Evolutionary conservation across 2,888 invertebrate genomes (phyloP).

Genomic region (Empis stercorea): DNA sequence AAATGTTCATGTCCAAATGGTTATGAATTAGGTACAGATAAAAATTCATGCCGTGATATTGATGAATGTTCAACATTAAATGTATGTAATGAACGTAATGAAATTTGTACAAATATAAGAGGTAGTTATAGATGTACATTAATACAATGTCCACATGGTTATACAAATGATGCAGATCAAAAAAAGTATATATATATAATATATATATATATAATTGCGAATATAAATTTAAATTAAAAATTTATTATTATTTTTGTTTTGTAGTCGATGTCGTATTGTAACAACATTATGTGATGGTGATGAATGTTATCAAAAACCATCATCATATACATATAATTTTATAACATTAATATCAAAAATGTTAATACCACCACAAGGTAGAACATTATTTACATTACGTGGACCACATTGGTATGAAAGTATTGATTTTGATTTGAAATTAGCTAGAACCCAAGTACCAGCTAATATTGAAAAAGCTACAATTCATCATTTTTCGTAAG

Average conservation of each 20-base stretch:
- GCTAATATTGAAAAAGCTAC: conserved; percentile 44
- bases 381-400: conserved; percentile 75
- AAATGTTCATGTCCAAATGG: conserved; percentile 68
- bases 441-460: conserved; percentile 53
- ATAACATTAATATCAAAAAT: conserved; percentile 81
- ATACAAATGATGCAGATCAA: conserved; percentile 58
- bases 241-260: conserved; percentile 20
- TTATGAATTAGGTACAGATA: conserved; percentile 60
- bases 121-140: conserved; percentile 80
- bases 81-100: conserved; percentile 45
- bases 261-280: conserved; percentile 67
- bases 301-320: conserved; percentile 67
- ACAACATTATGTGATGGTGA: conserved; percentile 56
- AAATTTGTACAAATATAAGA: conserved; percentile 80
- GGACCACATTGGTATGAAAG: conserved; percentile 63
- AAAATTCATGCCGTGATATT: conserved; percentile 69
- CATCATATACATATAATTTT: conserved; percentile 85
- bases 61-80: conserved; percentile 50
- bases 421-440: conserved; percentile 61
- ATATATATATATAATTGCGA: background rate
- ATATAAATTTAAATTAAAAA: conserved; percentile 1
- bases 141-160: conserved; percentile 76
- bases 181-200: conserved; percentile 52
- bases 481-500: conserved; percentile 45
- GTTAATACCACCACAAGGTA: conserved; percentile 45